Evolutionary conservation across 2,888 invertebrate genomes (phyloP).

Genomic region (Ischnura elegans): DNA sequence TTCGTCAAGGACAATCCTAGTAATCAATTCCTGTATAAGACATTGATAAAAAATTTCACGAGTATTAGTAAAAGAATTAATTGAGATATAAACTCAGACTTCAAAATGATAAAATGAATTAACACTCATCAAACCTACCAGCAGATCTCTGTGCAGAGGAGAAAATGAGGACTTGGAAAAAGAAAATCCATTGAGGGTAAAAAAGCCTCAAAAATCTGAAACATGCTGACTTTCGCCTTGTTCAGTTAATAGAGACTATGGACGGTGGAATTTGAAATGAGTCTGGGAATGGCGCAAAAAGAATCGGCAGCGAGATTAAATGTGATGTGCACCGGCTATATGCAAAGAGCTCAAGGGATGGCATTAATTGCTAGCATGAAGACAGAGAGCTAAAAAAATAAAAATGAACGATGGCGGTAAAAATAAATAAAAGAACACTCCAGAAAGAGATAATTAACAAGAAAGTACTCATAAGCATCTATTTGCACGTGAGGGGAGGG

Average conservation of each 20-base stretch:
- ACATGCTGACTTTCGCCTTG: not conserved
- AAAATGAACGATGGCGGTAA: no score
- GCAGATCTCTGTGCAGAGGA: not conserved
- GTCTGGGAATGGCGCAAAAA: not conserved
- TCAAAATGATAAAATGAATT: not conserved
- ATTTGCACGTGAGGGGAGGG: not conserved
- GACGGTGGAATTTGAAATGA: not conserved
- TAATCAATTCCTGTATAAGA: no score
- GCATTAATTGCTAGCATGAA: constrained; percentile 10
- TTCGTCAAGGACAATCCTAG: no score
- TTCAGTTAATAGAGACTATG: not conserved
- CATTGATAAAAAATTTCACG: no score
- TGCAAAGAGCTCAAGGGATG: not conserved
- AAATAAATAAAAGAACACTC: not conserved
- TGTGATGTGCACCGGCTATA: not conserved
- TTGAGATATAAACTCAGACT: not conserved
- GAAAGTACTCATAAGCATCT: constrained; percentile 30
- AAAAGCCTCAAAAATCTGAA: not conserved
- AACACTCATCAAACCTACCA: not conserved
- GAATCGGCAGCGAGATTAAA: not conserved
- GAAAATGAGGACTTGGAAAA: not conserved
- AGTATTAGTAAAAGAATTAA: not conserved
- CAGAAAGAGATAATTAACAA: constrained; percentile 26
- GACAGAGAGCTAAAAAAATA: no score
- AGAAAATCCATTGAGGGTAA: not conserved